A percentile compares a stretch with the other conserved stretches of the same genome.
Evolutionary conservation across 2,888 invertebrate genomes (phyloP).

Genomic region (Cheilosia urbana): DNA sequence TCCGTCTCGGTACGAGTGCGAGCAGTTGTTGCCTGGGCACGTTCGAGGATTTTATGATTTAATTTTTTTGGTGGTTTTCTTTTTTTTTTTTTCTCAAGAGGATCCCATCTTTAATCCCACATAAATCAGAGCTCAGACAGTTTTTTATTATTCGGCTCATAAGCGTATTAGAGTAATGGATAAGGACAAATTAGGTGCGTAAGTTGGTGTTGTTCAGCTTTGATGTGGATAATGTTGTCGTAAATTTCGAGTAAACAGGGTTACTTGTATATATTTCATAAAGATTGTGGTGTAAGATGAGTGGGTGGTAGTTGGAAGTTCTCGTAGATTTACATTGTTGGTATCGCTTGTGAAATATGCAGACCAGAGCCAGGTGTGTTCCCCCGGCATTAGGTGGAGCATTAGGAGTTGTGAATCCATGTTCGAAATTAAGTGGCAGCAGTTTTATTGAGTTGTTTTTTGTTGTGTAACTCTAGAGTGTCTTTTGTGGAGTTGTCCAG

Average conservation of each 20-base stretch:
- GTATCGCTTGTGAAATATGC: too few relatives aligned
- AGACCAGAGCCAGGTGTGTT: too few relatives aligned
- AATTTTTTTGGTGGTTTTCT: constrained; percentile 27
- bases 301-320: too few relatives aligned
- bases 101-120: constrained; percentile 40
- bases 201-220: constrained; percentile 8
- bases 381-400: too few relatives aligned
- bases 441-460: too few relatives aligned
- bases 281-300: not conserved
- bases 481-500: too few relatives aligned
- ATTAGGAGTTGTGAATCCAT: too few relatives aligned
- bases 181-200: constrained; percentile 43
- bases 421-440: too few relatives aligned
- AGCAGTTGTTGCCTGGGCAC: constrained; percentile 36
- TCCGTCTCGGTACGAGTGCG: not conserved
- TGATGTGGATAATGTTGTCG: constrained; percentile 20
- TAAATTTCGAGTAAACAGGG: constrained; percentile 29
- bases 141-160: constrained; percentile 55
- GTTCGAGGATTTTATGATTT: constrained; percentile 32
- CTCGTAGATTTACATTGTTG: too few relatives aligned
- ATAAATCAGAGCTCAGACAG: constrained; percentile 51
- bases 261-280: not conserved
- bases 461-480: too few relatives aligned
- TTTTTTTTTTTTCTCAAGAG: not conserved
- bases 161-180: constrained; percentile 52